Evolutionary conservation across 2,113 vertebrate species (phyloP).

Genomic region (Parus major): DNA sequence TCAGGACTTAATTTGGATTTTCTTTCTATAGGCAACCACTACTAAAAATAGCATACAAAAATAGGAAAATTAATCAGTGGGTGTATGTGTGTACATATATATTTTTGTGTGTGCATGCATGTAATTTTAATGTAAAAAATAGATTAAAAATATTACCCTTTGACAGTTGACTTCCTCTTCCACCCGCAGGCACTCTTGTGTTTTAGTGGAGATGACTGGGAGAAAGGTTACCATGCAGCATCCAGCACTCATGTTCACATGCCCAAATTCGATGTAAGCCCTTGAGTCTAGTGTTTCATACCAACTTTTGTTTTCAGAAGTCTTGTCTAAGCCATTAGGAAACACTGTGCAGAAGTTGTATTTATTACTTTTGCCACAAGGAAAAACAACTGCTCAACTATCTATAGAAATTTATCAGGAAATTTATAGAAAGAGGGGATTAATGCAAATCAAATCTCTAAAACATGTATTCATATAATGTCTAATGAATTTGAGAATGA

Average conservation of each 20-base stretch:
- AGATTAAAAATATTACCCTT: not conserved
- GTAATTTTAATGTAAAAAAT: not conserved
- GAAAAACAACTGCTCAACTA: not conserved
- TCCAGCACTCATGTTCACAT: not conserved
- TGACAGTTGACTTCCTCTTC: not conserved
- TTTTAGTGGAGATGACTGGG: not conserved
- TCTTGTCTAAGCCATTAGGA: not conserved
- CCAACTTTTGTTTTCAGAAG: not conserved
- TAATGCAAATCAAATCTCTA: not conserved
- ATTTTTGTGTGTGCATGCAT: rapidly evolving
- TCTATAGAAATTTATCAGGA: not conserved
- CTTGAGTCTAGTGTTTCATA: not conserved
- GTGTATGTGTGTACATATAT: rapidly evolving
- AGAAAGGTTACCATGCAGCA: not conserved
- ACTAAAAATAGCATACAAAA: not conserved
- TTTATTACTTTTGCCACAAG: not conserved
- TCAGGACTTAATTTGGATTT: not conserved
- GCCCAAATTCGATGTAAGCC: not conserved
- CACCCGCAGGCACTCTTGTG: not conserved
- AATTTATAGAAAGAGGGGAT: not conserved
- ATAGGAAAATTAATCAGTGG: not conserved
- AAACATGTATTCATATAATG: not conserved
- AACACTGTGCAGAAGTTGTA: not conserved
- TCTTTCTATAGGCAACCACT: rapidly evolving
- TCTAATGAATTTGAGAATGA: not conserved